phyloP scores from a whole-genome alignment of 2,797 vertebrate genomes.

The Microhierax caerulescens region DNA sequence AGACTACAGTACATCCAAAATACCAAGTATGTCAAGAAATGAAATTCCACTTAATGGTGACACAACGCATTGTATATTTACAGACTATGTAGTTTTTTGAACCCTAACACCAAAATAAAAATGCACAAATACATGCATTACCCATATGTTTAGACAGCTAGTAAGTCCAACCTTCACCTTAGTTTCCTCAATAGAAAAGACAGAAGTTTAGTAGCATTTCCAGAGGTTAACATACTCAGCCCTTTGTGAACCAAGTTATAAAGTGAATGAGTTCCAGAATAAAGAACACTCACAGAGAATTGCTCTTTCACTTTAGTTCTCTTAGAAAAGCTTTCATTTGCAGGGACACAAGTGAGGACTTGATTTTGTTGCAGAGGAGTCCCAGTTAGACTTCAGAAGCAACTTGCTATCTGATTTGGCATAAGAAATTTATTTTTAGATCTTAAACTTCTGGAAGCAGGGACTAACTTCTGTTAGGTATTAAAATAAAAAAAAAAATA shows the following conservation, averaged over 20 bases:
- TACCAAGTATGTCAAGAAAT: neutral
- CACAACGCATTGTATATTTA: neutral
- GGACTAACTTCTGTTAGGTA: neutral
- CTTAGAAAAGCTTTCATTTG: conserved; percentile 37
- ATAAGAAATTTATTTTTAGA: conserved; percentile 58
- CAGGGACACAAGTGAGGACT: neutral
- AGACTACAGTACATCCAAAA: neutral
- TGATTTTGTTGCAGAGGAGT: conserved; percentile 10
- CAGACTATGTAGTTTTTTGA: neutral
- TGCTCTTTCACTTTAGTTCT: conserved; percentile 19
- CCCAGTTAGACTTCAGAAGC: conserved; percentile 40
- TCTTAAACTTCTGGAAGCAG: conserved; percentile 27
- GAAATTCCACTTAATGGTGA: neutral
- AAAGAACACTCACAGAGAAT: conserved; percentile 22
- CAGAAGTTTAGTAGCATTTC: neutral
- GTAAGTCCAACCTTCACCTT: neutral
- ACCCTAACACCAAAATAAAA: neutral
- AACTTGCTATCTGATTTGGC: conserved; percentile 12
- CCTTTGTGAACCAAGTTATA: neutral
- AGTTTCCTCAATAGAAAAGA: neutral
- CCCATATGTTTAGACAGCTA: neutral
- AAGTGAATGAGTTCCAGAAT: conserved; percentile 17
- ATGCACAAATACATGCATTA: neutral
- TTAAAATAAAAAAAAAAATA: neutral
- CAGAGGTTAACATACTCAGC: conserved; percentile 8